These are phyloP conservation scores for Tauraco hartlaubi DNA, from an alignment of 2,797 vertebrate species.

Conservation along the genomic window DNA sequence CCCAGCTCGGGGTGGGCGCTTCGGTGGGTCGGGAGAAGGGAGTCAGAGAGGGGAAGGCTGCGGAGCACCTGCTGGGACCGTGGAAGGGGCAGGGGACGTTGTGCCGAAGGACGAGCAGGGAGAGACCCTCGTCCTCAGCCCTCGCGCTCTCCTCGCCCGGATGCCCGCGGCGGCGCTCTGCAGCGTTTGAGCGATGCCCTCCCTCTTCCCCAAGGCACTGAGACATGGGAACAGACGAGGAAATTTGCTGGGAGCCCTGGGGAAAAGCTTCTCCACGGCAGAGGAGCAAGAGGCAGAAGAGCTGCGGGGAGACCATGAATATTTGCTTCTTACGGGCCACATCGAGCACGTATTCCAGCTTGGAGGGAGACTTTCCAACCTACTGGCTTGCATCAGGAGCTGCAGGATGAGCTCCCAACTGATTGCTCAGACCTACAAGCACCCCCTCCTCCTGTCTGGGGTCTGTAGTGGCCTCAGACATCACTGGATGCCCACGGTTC, in stretches of 20 bases:
- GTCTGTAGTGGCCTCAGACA: not conserved
- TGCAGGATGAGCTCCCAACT: not conserved
- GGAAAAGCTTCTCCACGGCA: not conserved
- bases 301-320: not conserved
- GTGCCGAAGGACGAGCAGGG: not conserved
- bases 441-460: not conserved
- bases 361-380: not conserved
- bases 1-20: rapidly evolving
- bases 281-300: not conserved
- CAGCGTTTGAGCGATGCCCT: not conserved
- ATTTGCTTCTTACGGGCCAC: not conserved
- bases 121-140: not conserved
- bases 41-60: not conserved
- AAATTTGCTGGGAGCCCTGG: not conserved
- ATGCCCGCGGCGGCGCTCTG: rapidly evolving
- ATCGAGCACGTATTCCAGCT: not conserved
- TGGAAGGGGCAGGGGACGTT: not conserved
- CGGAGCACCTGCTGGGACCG: rapidly evolving
- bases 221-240: not conserved
- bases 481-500: rapidly evolving
- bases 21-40: not conserved
- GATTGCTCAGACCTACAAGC: not conserved
- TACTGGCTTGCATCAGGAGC: not conserved
- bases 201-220: not conserved
- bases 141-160: rapidly evolving